Evolutionary conservation across 2,888 invertebrate species (phyloP), one percentile per base, ranked within the genome.

Genomic region (Pristionchus japonicus): DNA sequence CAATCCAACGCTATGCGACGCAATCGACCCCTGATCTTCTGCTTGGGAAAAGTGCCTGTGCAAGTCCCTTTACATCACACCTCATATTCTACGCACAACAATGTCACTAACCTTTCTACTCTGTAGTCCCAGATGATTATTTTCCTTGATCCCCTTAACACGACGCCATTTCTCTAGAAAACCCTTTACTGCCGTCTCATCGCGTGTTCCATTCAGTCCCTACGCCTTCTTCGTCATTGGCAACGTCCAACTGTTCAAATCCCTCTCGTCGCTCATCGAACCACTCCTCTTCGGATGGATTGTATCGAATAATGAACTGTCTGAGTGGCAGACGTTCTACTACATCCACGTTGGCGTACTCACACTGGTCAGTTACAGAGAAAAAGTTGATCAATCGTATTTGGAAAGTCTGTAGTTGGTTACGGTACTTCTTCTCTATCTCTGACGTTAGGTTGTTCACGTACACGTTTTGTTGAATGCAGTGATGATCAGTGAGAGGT

Each of bases 231-330:
- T 90, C 85, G 91, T 91, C 23, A 91, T 91, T 88, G 90, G 91
- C 86, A 89, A 90, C 74, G 89, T 91, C 64, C 91, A 91, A 85
- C 64, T 91, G 84, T 91, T 91, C 90, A 91, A 91, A 88, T 90
- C 91, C 40, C 86, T 91, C 80, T 90, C 91, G 27, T 88, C 89
- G 37, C 90, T 91, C 23, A 85, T 90, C 64, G 91, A 91, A 74
- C 91, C 91, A 43, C 88, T 90, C 64, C 86, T 90, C 3, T 91
- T 90, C 86, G 34, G 31, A 15, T 67, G 70, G 67, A 49, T 86
- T 11, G 86, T 86, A 4, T 9, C 67, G n/a, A 34, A 86, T 47
- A 70, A 86, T 31, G 47, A 47, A 34, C 43, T 70, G 67, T 20
- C 27, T 0, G 31, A 86, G 31, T 86, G 86, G 86, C 31, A 70